Evolutionary conservation across 2,113 vertebrate genomes (phyloP).

Genomic region (Suricata suricatta): DNA sequence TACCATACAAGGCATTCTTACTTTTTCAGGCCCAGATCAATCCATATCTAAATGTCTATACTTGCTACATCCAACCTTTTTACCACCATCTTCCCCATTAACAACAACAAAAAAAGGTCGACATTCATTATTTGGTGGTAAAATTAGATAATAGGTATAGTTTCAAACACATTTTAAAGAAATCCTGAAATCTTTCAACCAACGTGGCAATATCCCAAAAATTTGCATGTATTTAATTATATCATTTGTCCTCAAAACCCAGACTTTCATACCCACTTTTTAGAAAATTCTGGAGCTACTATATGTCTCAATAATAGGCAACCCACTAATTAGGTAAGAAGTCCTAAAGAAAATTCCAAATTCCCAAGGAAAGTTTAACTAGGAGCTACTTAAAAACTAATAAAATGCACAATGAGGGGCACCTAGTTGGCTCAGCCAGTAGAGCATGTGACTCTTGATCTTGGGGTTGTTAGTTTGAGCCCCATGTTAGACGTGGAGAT

Average conservation of each 20-base stretch:
- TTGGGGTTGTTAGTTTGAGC: background rate
- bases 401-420: background rate
- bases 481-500: background rate
- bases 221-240: background rate
- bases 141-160: background rate
- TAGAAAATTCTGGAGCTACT: background rate
- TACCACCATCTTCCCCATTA: background rate
- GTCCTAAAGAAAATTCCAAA: background rate
- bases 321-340: background rate
- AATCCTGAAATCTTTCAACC: background rate
- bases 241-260: background rate
- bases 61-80: background rate
- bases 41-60: background rate
- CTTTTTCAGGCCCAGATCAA: background rate
- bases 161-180: background rate
- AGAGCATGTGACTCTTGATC: background rate
- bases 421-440: background rate
- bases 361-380: constrained; percentile 8
- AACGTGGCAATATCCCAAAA: background rate
- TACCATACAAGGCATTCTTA: background rate
- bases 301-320: background rate
- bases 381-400: background rate
- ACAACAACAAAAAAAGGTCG: background rate
- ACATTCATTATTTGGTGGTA: background rate
- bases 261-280: background rate